Evolutionary conservation across 2,113 vertebrate species (phyloP).

Genomic region (Nothocercus nigrocapillus): DNA sequence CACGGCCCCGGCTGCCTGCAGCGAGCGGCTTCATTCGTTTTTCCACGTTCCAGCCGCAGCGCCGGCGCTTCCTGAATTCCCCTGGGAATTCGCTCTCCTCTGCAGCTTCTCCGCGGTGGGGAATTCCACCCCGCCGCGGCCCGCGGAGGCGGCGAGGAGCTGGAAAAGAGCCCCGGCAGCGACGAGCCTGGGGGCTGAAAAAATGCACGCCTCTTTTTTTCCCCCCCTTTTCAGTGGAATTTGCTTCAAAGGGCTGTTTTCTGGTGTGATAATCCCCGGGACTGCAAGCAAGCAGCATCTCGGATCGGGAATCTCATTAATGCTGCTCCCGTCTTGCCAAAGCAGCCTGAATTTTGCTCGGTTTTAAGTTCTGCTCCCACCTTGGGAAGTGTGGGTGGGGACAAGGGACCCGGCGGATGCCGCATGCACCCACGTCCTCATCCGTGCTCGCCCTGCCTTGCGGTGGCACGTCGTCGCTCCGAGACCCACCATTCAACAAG

Average conservation of each 20-base stretch:
- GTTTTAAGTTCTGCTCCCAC: too few relatives aligned
- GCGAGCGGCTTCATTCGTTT: not conserved
- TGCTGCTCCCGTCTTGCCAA: not conserved
- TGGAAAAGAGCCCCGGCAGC: not conserved
- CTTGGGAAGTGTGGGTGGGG: not conserved
- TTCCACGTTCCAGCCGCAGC: constrained; percentile 23
- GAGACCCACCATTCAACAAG: not conserved
- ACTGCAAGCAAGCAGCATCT: not conserved
- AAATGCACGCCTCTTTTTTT: not conserved
- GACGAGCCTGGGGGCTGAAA: not conserved
- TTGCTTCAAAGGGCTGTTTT: not conserved
- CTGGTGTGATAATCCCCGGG: not conserved
- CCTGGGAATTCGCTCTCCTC: not conserved
- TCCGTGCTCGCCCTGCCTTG: accelerated
- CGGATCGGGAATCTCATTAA: not conserved
- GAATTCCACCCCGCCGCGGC: not conserved
- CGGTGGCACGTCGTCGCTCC: not conserved
- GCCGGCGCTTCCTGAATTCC: constrained; percentile 42
- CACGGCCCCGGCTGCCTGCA: not conserved
- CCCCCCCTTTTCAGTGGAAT: not conserved
- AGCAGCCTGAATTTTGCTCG: too few relatives aligned
- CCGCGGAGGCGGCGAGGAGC: not conserved
- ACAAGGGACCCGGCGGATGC: not conserved
- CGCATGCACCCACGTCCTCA: not conserved
- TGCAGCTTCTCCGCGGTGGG: not conserved